Percentiles rank a stretch among this genome's conserved stretches.
Evolutionary conservation across 1,140 invertebrate genomes (phyloP).

Genomic region (Brachionus angularis): DNA sequence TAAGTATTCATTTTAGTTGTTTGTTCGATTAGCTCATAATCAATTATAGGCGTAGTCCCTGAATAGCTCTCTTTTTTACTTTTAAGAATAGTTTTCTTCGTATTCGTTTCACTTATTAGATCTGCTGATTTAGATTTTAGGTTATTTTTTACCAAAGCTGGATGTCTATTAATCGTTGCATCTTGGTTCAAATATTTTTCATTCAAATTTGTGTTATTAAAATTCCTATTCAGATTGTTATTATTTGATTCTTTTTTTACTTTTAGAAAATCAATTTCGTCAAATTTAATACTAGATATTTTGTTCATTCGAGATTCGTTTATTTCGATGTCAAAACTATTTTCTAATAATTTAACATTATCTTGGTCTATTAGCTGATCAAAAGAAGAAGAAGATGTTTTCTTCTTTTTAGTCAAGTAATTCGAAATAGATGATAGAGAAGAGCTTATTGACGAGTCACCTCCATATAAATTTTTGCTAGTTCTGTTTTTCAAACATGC

Average conservation of each 20-base stretch:
- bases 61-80: not conserved
- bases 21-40: conserved; percentile 13
- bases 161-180: conserved; percentile 2
- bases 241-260: not conserved
- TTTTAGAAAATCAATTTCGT: conserved; percentile 8
- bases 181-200: conserved; percentile 2
- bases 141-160: not conserved
- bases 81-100: conserved; percentile 23
- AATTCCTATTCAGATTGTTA: not conserved
- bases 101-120: not conserved
- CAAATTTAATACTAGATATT: not conserved
- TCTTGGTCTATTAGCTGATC: not conserved
- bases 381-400: not conserved
- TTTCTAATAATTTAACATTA: too few species aligned
- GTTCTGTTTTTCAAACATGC: not conserved
- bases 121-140: conserved; percentile 21
- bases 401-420: not conserved
- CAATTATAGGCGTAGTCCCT: not conserved
- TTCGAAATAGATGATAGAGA: not conserved
- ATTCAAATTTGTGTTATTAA: not conserved
- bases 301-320: not conserved
- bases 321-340: not conserved
- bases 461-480: not conserved
- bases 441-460: not conserved
- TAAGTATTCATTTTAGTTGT: conserved; percentile 21